These are phyloP conservation scores for Ornithorhynchus anatinus DNA, from an alignment of 2,113 vertebrate species.

Conservation along the genomic window DNA sequence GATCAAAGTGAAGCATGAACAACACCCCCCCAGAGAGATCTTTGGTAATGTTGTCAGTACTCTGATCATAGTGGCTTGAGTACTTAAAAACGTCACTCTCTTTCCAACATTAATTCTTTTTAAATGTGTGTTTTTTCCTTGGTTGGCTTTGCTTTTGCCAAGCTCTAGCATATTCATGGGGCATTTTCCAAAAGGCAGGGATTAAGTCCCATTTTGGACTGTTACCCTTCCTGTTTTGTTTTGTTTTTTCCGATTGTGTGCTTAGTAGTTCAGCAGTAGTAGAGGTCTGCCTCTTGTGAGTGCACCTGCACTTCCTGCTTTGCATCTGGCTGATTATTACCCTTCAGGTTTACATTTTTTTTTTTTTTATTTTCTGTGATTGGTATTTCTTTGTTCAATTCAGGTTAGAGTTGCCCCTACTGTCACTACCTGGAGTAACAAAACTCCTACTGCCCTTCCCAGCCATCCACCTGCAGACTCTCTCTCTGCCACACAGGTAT, in stretches of 20 bases:
- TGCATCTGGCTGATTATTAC: constrained; percentile 52
- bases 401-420: constrained; percentile 98
- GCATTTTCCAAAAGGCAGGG: constrained; percentile 16
- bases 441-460: constrained; percentile 96
- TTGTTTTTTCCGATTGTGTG: neutral
- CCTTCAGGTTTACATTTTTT: constrained; percentile 50
- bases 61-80: neutral
- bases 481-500: constrained; percentile 92
- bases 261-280: neutral
- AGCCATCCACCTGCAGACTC: constrained; percentile 88
- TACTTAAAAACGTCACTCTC: constrained; percentile 13
- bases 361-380: constrained; percentile 79
- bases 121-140: neutral
- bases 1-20: neutral
- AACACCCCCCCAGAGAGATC: neutral
- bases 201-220: constrained; percentile 9
- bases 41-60: neutral
- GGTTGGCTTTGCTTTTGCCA: neutral
- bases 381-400: constrained; percentile 90
- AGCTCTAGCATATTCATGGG: neutral
- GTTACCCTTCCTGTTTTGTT: neutral
- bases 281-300: constrained; percentile 25
- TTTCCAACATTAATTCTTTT: neutral
- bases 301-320: constrained; percentile 22
- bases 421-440: constrained; percentile 99